Evolutionary conservation across 2,797 vertebrate species (phyloP).

Genomic region (Protonibea diacanthus): DNA sequence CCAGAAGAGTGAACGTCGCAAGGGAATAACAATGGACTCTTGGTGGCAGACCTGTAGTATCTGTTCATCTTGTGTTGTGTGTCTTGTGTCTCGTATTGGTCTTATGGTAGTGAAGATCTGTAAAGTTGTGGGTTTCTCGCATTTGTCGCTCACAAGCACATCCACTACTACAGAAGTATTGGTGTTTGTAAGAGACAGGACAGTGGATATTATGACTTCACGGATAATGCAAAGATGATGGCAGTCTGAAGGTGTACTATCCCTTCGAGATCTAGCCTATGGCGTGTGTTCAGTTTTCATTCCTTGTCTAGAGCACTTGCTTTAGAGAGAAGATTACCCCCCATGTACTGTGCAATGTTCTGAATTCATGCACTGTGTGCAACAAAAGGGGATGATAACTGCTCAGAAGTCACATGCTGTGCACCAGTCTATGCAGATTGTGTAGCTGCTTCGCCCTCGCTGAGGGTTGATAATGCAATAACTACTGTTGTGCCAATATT

Average conservation of each 20-base stretch:
- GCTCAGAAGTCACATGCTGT: constrained; percentile 29
- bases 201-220: neutral
- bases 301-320: constrained; percentile 4
- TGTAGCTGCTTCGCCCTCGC: constrained; percentile 9
- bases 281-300: constrained; percentile 19
- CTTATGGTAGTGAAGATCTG: neutral
- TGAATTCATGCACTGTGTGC: constrained; percentile 8
- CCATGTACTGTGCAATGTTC: constrained; percentile 1
- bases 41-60: neutral
- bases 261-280: constrained; percentile 3
- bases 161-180: neutral
- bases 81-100: too few relatives aligned
- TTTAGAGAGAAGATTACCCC: constrained; percentile 13
- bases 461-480: constrained; percentile 25
- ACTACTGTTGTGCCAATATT: constrained; percentile 25
- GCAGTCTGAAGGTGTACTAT: neutral
- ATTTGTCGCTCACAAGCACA: neutral
- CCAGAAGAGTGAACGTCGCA: neutral
- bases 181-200: neutral
- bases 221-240: constrained; percentile 6
- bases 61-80: neutral
- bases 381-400: constrained; percentile 31
- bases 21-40: constrained; percentile 5
- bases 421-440: constrained; percentile 7
- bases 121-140: neutral